Percentiles rank a stretch among this genome's conserved stretches.
These are phyloP conservation scores for Diprion similis DNA, from an alignment of 1,140 invertebrate species.

Conservation along the genomic window DNA sequence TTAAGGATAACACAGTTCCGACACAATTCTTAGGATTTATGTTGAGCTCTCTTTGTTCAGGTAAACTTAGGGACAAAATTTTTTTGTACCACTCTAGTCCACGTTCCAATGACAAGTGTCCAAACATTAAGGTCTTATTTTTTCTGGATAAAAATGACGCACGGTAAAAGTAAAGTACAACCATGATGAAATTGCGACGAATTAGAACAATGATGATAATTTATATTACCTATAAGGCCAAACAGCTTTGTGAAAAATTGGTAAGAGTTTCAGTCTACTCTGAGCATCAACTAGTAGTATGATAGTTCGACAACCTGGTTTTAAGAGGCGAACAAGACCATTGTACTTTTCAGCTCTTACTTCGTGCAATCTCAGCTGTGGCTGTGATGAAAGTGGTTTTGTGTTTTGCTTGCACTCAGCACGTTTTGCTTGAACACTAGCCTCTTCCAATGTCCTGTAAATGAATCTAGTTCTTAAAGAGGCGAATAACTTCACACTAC, in stretches of 20 bases:
- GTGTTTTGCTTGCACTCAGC: conserved; percentile 56
- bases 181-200: neutral
- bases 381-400: conserved; percentile 58
- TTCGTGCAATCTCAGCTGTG: conserved; percentile 87
- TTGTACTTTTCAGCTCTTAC: conserved; percentile 94
- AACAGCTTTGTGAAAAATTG: conserved; percentile 90
- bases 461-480: conserved; percentile 19
- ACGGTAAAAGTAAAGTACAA: conserved; percentile 9
- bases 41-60: conserved; percentile 80
- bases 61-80: conserved; percentile 83
- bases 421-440: conserved; percentile 72
- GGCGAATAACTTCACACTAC: conserved; percentile 13
- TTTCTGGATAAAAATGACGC: conserved; percentile 64
- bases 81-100: conserved; percentile 93
- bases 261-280: conserved; percentile 83
- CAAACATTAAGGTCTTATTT: conserved; percentile 93
- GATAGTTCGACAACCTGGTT: conserved; percentile 94
- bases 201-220: conserved; percentile 20
- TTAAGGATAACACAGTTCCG: conserved; percentile 94
- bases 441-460: conserved; percentile 78
- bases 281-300: conserved; percentile 89
- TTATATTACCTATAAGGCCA: conserved; percentile 89
- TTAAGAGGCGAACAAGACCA: conserved; percentile 89
- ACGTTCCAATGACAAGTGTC: conserved; percentile 89
- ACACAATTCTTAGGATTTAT: conserved; percentile 97